Base-by-base conservation (phyloP, 2,797 vertebrate genomes). In the Pogonophryne albipinna region DNA sequence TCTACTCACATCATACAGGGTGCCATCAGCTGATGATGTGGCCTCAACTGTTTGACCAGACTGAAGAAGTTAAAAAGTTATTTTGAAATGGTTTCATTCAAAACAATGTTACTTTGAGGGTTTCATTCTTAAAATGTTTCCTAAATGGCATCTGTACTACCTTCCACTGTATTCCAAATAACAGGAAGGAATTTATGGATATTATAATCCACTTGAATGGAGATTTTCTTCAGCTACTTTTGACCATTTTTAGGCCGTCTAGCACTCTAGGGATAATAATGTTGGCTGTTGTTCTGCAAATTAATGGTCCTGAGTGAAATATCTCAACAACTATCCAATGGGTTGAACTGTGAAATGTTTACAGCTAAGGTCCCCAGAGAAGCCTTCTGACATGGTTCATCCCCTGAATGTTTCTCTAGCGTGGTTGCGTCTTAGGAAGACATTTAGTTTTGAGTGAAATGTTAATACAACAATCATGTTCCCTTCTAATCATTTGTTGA, bases 21-120 rank as follows among this genome's bases (percentile, higher is more conserved):
- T 50, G 45, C 53, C 60, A 75, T 67, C 47, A 20, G 0, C 55
- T 71, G 56, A 45, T 62, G 67, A 78, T 80, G 78, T 52, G 50
- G 27, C 63, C 66, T 23, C 34, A 75, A 70, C n/a, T 8, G 2
- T 73, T 62, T 66, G 0, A 61, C 44, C 44, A 31, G 51, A 45
- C 38, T 10, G 9, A 38, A 58, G 47, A 45, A 57, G 67, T 34
- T 5, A 20, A 59, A 64, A 0, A 4, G 7, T 34, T 46, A 50
- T 47, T 69, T 38, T 15, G 19, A 65, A 59, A 64, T 6, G 16
- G 10, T 55, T 60, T 64, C 8, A 51, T 66, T 58, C n/a, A 38
- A 59, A 38, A 2, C 55, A 16, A 34, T 16, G n/a, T 14, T 41
- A 47, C n/a, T 38, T 66, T 38, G 16, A n/a, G 12, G 14, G 16